phyloP scores from a whole-genome alignment of 2,888 invertebrate genomes.

The Drosophila aldrichi region DNA sequence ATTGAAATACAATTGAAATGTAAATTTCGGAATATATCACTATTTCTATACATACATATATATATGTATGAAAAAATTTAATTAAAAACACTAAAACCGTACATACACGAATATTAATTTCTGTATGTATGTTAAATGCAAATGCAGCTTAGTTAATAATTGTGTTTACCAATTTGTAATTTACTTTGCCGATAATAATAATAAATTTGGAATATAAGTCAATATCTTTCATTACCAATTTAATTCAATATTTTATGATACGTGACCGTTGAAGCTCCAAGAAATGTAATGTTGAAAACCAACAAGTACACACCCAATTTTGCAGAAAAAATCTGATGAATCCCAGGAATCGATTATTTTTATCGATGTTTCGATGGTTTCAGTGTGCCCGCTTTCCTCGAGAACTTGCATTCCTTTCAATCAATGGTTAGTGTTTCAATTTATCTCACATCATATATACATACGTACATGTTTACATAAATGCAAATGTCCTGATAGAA shows the following conservation, averaged over 20 bases:
- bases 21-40: background rate
- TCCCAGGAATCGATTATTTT: constrained; percentile 20
- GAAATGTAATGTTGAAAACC: constrained; percentile 15
- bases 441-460: background rate
- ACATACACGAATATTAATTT: background rate
- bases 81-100: background rate
- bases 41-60: too few relatives aligned
- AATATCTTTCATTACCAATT: constrained; percentile 6
- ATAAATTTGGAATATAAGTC: background rate
- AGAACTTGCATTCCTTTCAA: background rate
- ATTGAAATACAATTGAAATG: background rate
- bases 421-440: too few relatives aligned
- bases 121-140: constrained; percentile 9
- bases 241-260: background rate
- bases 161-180: background rate
- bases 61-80: background rate
- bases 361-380: constrained; percentile 13
- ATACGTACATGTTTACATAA: background rate
- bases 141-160: background rate
- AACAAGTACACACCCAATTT: constrained; percentile 51
- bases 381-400: constrained; percentile 24
- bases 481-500: background rate
- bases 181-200: background rate
- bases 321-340: constrained; percentile 43
- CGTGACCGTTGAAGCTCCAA: constrained; percentile 34